Base-by-base conservation (phyloP, 2,797 vertebrate genomes). In the Potorous gilbertii region DNA sequence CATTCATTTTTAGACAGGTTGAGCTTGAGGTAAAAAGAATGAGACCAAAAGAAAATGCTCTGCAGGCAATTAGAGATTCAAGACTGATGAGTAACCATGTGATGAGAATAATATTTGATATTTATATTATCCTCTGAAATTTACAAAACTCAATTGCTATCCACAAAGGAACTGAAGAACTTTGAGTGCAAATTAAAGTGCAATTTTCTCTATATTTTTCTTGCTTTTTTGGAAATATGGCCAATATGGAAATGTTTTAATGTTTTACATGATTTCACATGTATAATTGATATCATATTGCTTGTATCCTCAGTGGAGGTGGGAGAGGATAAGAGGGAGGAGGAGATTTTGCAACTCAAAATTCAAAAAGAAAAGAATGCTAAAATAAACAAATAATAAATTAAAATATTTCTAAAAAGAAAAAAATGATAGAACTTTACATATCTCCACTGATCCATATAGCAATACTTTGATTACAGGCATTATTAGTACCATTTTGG, bases 1-100 rank as follows among this genome's bases (percentile, higher is more conserved):
- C 29, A 4, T 93, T 90, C 89, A 24, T 59, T 91, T 97, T 94
- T n/a, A 10, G 81, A 95, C 31, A 56, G 81, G 91, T 95, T 96
- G 94, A 91, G 94, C 54, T 93, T 92, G 96, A 96, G 94, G 93
- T 29, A 31, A 89, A 90, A 55, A 91, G 91, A 95, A 90, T 55
- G n/a, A 57, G 59, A 89, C 50, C 74, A 59, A 92, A 94, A 66
- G 90, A 94, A 96, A 96, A 97, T 91, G 94, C 95, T 97, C 92
- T 28, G 87, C 14, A 92, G 97, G 96, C 95, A 95, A 94, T 52
- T 92, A 95, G 95, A 89, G 87, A 93, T 31, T 66, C 57, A 89
- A 91, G 34, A 50, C 91, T 93, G 94, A 31, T 95, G 90, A 74
- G 6, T 40, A 74, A 74, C 2, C n/a, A 9, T 97, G 92, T 96